These are phyloP conservation scores for Mystacornis crossleyi DNA, from an alignment of 2,113 vertebrate genomes.

Conservation along the genomic window DNA sequence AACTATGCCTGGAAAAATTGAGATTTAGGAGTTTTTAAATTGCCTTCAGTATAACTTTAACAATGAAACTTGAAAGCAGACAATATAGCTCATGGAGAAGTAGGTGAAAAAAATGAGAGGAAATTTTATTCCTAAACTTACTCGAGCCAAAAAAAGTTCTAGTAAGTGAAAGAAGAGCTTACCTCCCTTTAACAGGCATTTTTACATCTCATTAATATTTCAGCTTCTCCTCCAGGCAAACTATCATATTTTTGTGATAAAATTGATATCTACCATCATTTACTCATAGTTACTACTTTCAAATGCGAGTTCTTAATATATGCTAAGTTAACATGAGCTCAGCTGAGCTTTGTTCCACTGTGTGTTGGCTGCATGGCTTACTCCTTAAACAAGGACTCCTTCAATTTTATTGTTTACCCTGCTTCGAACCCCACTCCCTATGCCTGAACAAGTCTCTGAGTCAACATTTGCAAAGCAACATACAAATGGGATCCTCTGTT, in stretches of 20 bases:
- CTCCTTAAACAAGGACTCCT: neutral
- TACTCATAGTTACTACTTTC: neutral
- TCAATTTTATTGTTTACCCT: neutral
- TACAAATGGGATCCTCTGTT: neutral
- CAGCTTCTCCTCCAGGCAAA: conserved; percentile 13
- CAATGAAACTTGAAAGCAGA: conserved; percentile 4
- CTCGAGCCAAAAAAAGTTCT: neutral
- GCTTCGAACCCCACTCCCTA: neutral
- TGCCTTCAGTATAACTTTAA: conserved; percentile 5
- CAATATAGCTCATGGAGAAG: neutral
- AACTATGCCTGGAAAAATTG: neutral
- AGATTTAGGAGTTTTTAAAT: conserved; percentile 27
- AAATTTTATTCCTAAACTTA: conserved; percentile 32
- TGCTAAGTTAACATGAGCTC: neutral
- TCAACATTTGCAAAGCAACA: neutral
- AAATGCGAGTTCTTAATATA: neutral
- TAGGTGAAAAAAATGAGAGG: conserved; percentile 11
- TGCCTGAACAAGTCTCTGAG: neutral
- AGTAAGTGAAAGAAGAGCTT: conserved; percentile 1
- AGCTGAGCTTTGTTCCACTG: neutral
- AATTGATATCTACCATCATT: neutral
- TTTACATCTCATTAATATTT: conserved; percentile 16
- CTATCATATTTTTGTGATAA: neutral
- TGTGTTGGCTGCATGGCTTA: neutral
- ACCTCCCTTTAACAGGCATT: neutral